These are phyloP conservation scores for Macropus fuliginosus DNA, from an alignment of 2,797 vertebrate genomes.

Conservation along the genomic window DNA sequence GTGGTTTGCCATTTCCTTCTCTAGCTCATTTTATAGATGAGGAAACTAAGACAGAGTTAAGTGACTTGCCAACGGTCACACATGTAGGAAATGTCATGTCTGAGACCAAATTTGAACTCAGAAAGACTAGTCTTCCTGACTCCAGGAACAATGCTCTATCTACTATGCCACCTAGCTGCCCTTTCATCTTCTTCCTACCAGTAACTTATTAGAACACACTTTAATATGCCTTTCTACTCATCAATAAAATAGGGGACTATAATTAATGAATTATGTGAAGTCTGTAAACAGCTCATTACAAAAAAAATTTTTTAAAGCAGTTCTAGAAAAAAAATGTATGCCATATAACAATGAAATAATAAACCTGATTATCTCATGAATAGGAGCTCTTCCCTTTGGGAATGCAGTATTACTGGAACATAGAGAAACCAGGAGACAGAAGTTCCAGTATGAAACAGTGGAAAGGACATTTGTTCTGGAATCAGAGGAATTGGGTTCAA, in stretches of 20 bases:
- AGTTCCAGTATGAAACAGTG: neutral
- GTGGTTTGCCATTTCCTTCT: neutral
- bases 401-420: neutral
- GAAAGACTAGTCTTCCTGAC: neutral
- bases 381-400: neutral
- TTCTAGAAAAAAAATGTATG: neutral
- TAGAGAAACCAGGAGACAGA: neutral
- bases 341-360: neutral
- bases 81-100: neutral
- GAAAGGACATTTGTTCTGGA: neutral
- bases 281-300: neutral
- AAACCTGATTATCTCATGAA: slow-evolving; percentile 16
- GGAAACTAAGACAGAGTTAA: neutral
- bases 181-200: neutral
- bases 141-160: neutral
- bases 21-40: neutral
- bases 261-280: neutral
- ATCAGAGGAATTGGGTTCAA: neutral
- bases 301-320: neutral
- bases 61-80: neutral
- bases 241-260: neutral
- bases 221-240: neutral
- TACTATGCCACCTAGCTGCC: neutral
- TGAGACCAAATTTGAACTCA: neutral
- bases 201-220: neutral